Base-by-base conservation (phyloP, 1,140 invertebrate genomes). In the Macrostomum lignano region DNA sequence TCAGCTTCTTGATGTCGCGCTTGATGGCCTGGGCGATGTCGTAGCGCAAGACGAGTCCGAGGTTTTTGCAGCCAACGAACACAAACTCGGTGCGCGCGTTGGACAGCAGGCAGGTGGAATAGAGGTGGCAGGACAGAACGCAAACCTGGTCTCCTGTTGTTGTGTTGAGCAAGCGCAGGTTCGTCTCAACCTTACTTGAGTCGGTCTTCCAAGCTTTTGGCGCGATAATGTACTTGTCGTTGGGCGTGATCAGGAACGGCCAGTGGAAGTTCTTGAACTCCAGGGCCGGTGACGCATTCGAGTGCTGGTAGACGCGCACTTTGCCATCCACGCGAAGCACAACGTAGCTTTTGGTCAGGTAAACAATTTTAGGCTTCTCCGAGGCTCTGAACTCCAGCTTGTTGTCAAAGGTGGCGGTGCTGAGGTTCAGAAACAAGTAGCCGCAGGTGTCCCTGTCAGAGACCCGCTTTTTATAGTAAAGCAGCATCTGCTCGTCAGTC, bases 191-290 rank as follows among this genome's bases (percentile, higher is more conserved):
- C 15, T 28, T 28, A 9, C 14, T 15, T 5, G 19, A 15, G 19
- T 28, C 26, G 15, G 14, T 3, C 19, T 28, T 28, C 9, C 14
- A 17, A 15, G 26, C 14, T 28, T 28, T 28, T 9, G 26, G 26
- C 15, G 14, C 26, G 9, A 28, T 28, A 5, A 28, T 7, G 19
- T 28, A 28, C 26, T 28, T 28, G 19, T 28, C 26, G 19, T 28
- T 28, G 15, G 26, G 26, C 7, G 14, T 28, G 9, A 28, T 14
- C 5, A 28, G 7, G 19, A 17, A 15, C 9, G 26, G 26, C 26
- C 26, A 28, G 4, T 14, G 26, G 7, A 28, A 9, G 15, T 28
- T 28, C 7, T 17, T 28, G 19, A 28, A 17, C 7, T 28, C 19
- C 14, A 15, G 26, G 9, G 15, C 26, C 19, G 15, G 15, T 17